Percentiles rank a stretch among this genome's conserved stretches.
phyloP scores from a whole-genome alignment of 2,888 invertebrate genomes.

The Drosophila gaucha region DNA sequence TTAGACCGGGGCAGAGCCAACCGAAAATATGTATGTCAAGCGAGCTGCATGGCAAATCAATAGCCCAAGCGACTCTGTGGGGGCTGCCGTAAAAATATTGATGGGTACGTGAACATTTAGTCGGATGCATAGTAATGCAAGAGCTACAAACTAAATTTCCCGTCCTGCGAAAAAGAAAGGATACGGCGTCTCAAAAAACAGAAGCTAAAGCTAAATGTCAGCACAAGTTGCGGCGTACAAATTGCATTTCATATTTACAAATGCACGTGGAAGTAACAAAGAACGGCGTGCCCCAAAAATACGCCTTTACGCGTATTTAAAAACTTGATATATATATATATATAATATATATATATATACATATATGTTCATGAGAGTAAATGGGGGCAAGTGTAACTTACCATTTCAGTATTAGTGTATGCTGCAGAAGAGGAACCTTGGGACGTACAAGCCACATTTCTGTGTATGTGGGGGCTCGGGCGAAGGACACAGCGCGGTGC shows the following conservation, averaged over 20 bases:
- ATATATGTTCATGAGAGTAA: constrained; percentile 9
- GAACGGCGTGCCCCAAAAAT: constrained; percentile 11
- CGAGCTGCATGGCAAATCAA: constrained; percentile 6
- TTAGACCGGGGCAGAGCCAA: background rate
- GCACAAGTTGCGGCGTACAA: constrained; percentile 37
- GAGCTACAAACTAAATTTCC: background rate
- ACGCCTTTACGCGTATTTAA: constrained; percentile 3
- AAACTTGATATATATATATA: constrained; percentile 10
- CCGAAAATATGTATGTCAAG: constrained; percentile 1
- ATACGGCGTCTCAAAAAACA: background rate
- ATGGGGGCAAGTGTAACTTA: constrained; percentile 47
- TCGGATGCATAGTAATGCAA: background rate
- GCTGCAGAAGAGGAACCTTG: constrained; percentile 42
- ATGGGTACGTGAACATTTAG: background rate
- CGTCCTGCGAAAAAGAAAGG: background rate
- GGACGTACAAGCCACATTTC: constrained; percentile 37
- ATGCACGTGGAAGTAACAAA: constrained; percentile 49
- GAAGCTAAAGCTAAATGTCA: constrained; percentile 38
- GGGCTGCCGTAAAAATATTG: no score
- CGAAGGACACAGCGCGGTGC: background rate
- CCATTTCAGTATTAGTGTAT: constrained; percentile 36
- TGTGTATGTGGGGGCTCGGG: constrained; percentile 35
- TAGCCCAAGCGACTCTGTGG: background rate
- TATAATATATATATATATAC: constrained; percentile 1
- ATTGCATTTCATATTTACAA: constrained; percentile 59